Evolutionary conservation across 1,140 invertebrate genomes (phyloP).

Genomic region (Andrena cerasifolii): DNA sequence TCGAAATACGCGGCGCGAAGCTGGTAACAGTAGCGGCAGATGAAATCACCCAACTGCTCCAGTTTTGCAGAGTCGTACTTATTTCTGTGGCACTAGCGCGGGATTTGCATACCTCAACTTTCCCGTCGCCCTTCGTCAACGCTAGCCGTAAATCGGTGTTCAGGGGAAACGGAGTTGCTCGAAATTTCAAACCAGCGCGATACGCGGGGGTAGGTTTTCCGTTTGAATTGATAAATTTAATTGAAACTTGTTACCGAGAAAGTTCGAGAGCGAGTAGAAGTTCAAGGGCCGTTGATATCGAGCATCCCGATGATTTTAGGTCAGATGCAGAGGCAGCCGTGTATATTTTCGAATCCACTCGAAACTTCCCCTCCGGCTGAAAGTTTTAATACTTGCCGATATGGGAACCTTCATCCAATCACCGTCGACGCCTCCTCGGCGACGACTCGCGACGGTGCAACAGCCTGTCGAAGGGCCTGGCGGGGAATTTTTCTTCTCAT

Average conservation of each 20-base stretch:
- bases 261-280: not conserved
- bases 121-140: not conserved
- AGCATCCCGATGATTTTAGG: conserved; percentile 4
- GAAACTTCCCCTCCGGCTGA: not conserved
- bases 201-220: not conserved
- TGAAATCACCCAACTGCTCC: too few species aligned
- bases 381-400: conserved; percentile 34
- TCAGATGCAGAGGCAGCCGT: not conserved
- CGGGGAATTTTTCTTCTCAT: not conserved
- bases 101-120: not conserved
- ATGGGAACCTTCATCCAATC: not conserved
- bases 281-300: not conserved
- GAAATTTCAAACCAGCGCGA: not conserved
- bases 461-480: not conserved
- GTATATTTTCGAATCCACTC: not conserved
- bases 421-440: not conserved
- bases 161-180: not conserved
- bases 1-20: too few species aligned
- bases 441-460: not conserved
- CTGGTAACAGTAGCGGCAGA: too few species aligned
- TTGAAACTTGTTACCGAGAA: conserved; percentile 37
- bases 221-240: conserved; percentile 23
- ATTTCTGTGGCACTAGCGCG: too few species aligned
- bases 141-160: not conserved
- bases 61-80: too few species aligned